Evolutionary conservation across 2,888 invertebrate genomes (phyloP).

Genomic region (Rotaria magnacalcarata): DNA sequence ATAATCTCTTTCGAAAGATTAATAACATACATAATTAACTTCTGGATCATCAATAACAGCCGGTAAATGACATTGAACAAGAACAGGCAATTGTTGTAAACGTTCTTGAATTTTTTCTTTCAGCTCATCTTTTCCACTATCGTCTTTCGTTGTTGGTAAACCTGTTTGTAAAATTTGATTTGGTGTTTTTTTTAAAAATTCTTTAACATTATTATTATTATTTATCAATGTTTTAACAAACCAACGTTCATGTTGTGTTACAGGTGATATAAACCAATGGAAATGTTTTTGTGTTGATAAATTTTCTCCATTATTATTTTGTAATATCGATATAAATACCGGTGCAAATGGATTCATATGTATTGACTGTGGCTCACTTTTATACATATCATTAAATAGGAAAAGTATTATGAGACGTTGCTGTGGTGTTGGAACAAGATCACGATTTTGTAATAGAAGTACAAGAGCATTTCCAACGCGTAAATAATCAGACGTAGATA

Average conservation of each 20-base stretch:
- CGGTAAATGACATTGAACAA: slow-evolving; percentile 35
- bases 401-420: slow-evolving; percentile 70
- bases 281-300: slow-evolving; percentile 31
- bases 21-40: background rate
- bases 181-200: slow-evolving; percentile 76
- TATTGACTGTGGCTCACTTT: slow-evolving; percentile 64
- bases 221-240: slow-evolving; percentile 10
- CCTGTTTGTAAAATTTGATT: slow-evolving; percentile 72
- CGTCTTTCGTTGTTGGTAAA: slow-evolving; percentile 48
- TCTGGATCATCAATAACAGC: slow-evolving; percentile 36
- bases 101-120: background rate
- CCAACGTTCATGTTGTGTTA: slow-evolving; percentile 31
- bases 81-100: background rate
- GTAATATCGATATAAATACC: slow-evolving; percentile 69
- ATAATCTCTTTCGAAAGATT: too few relatives aligned
- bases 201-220: slow-evolving; percentile 47
- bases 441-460: slow-evolving; percentile 68
- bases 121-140: background rate
- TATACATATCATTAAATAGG: slow-evolving; percentile 70
- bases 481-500: background rate
- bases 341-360: slow-evolving; percentile 70
- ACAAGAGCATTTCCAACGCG: slow-evolving; percentile 49
- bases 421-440: slow-evolving; percentile 67
- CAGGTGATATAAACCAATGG: slow-evolving; percentile 31
- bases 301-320: slow-evolving; percentile 54